Conservation (phyloP, 2,113 vertebrate species). For the Oncorhynchus mykiss region DNA sequence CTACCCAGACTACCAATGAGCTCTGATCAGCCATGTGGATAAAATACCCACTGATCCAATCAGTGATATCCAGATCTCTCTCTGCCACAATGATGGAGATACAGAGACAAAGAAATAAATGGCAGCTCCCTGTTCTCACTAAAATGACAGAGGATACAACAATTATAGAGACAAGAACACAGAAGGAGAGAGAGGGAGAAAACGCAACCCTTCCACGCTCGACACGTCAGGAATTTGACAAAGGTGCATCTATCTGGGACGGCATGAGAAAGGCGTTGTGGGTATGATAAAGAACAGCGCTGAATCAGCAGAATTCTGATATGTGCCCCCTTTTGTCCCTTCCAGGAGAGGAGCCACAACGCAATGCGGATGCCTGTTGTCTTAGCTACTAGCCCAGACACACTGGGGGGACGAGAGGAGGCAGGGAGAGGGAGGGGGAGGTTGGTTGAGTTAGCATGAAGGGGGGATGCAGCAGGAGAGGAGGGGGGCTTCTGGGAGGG, state of each 20-base stretch:
- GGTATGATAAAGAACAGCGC: constrained; percentile 54
- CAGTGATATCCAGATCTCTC: background rate
- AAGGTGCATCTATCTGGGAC: constrained; percentile 37
- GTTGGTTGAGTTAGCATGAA: background rate
- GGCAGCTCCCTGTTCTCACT: too few relatives aligned
- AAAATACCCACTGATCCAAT: background rate
- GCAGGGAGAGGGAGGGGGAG: background rate
- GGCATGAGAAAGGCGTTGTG: constrained; percentile 22
- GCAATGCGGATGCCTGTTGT: constrained; percentile 78
- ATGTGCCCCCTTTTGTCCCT: constrained; percentile 51
- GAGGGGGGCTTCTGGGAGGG: background rate
- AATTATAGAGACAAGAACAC: too few relatives aligned
- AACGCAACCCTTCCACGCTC: background rate
- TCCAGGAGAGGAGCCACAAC: constrained; percentile 56
- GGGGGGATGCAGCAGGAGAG: background rate
- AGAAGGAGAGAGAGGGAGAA: background rate
- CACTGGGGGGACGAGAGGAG: constrained; percentile 36
- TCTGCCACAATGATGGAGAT: too few relatives aligned
- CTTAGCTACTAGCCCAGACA: constrained; percentile 66
- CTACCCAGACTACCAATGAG: background rate
- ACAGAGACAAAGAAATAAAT: too few relatives aligned
- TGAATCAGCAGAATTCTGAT: constrained; percentile 75
- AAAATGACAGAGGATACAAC: too few relatives aligned
- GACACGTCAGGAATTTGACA: constrained; percentile 35
- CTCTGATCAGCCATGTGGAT: background rate